Conservation (phyloP, 2,888 invertebrate species). For the Schizotus pectinicornis region DNA sequence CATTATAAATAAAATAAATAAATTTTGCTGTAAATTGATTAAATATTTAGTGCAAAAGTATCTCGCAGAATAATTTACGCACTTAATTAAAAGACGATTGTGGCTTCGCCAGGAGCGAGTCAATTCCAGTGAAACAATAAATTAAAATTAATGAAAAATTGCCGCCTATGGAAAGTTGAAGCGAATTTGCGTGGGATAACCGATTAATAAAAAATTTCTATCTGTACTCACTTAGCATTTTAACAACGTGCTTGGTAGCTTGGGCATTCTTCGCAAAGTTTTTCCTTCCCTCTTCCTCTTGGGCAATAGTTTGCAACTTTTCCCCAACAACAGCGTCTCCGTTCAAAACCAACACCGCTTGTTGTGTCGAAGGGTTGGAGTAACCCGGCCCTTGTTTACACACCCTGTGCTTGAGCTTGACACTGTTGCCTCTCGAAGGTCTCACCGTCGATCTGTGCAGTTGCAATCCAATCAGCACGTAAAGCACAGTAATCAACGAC, state of each 20-base stretch:
- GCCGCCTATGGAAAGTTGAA: background rate
- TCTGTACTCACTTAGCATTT: slow-evolving; percentile 65
- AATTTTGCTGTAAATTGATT: no score
- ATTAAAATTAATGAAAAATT: no score
- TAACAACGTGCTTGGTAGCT: slow-evolving; percentile 60
- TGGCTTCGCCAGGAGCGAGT: no score
- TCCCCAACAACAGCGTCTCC: slow-evolving; percentile 30
- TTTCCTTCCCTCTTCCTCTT: slow-evolving; percentile 55
- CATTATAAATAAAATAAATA: no score
- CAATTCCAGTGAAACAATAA: no score
- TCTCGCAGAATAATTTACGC: no score
- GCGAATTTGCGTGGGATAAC: background rate
- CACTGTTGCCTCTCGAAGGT: slow-evolving; percentile 51
- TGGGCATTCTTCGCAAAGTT: slow-evolving; percentile 55
- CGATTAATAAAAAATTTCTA: background rate
- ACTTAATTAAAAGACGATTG: no score
- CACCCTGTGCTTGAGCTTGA: slow-evolving; percentile 51
- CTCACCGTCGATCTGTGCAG: slow-evolving; percentile 53
- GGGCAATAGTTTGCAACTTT: slow-evolving; percentile 29
- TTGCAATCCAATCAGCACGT: slow-evolving; percentile 59
- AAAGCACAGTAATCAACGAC: slow-evolving; percentile 65
- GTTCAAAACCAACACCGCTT: slow-evolving; percentile 38
- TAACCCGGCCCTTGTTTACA: slow-evolving; percentile 40
- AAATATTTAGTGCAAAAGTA: no score
- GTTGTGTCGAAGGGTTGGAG: slow-evolving; percentile 36